Percentiles rank a stretch among this genome's conserved stretches.
phyloP scores from a whole-genome alignment of 2,113 vertebrate species.

The Dipodomys merriami region DNA sequence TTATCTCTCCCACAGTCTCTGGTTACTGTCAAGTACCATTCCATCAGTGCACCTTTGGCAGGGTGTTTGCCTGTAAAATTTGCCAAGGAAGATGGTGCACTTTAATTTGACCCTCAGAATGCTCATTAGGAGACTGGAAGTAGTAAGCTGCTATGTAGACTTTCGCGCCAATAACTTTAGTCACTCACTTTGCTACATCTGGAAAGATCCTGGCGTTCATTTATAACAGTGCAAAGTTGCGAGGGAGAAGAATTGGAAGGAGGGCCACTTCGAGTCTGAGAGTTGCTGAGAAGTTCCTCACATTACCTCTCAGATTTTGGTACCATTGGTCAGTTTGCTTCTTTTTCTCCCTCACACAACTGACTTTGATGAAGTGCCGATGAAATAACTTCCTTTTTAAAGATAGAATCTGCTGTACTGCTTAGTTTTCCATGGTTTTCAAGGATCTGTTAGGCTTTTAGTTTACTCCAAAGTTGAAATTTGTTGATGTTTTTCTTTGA shows the following conservation, averaged over 20 bases:
- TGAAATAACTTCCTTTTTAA: background rate
- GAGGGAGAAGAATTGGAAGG: background rate
- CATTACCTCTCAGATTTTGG: background rate
- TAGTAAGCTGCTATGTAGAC: background rate
- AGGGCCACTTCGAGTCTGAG: background rate
- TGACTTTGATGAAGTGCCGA: background rate
- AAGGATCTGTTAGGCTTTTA: background rate
- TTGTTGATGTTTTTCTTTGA: constrained; percentile 37
- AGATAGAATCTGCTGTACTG: background rate
- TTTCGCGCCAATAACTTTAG: background rate
- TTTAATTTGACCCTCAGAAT: constrained; percentile 17
- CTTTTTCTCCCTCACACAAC: background rate
- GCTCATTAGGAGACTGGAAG: background rate
- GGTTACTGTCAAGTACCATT: constrained; percentile 4
- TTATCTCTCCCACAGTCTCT: constrained; percentile 21
- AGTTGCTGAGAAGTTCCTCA: background rate
- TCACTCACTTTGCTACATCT: background rate
- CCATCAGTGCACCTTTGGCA: background rate
- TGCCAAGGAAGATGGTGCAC: constrained; percentile 24
- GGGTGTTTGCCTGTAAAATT: constrained; percentile 20
- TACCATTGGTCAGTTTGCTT: background rate
- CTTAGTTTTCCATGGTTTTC: constrained; percentile 23
- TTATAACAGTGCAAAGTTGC: background rate
- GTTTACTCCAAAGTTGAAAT: constrained; percentile 23
- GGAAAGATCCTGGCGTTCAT: background rate